A percentile compares a stretch with the other conserved stretches of the same genome.
phyloP scores from a whole-genome alignment of 2,113 vertebrate genomes.

The Lasiurus cinereus region DNA sequence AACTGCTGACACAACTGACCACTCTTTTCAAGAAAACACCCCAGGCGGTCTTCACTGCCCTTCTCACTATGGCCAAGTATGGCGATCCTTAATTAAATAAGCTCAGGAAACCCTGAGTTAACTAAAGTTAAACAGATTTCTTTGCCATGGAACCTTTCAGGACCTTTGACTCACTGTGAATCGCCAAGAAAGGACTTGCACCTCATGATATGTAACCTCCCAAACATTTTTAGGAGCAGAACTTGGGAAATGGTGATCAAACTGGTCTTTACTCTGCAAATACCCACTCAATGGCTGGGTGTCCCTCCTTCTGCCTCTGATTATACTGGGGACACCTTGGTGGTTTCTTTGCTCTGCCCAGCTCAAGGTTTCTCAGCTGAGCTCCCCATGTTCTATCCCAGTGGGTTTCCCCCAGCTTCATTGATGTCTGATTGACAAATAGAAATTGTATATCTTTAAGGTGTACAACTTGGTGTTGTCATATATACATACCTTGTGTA shows the following conservation, averaged over 20 bases:
- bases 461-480: not conserved
- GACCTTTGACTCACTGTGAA: not conserved
- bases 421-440: not conserved
- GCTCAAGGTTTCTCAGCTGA: not conserved
- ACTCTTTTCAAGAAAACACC: not conserved
- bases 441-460: not conserved
- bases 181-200: not conserved
- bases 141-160: not conserved
- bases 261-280: not conserved
- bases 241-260: not conserved
- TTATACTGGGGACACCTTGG: not conserved
- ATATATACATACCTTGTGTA: not conserved
- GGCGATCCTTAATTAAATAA: not conserved
- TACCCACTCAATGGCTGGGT: not conserved
- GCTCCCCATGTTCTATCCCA: not conserved
- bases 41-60: too few relatives aligned
- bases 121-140: not conserved
- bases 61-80: fast-evolving
- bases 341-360: not conserved
- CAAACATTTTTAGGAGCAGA: not conserved
- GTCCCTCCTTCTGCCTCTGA: not conserved
- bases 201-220: not conserved
- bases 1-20: not conserved
- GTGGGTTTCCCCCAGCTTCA: not conserved
- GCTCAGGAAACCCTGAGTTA: not conserved